A percentile compares a stretch with the other conserved stretches of the same genome.
phyloP scores from a whole-genome alignment of 2,888 invertebrate species.

The Lysandra bellargus region DNA sequence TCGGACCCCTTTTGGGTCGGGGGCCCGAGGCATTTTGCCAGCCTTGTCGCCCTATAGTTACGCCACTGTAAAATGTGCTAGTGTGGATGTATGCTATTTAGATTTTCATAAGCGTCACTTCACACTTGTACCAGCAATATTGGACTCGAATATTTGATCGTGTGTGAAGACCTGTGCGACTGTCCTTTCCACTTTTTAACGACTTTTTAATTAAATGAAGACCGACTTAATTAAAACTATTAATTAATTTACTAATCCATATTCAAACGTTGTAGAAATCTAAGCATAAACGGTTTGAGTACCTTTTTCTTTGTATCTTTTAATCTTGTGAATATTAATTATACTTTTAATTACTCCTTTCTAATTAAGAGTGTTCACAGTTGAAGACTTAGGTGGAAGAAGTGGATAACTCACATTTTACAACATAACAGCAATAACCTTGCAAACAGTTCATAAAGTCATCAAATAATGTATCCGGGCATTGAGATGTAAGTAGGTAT shows the following conservation, averaged over 20 bases:
- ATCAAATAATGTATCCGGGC: too few species aligned
- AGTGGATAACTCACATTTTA: too few species aligned
- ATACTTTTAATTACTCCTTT: background rate
- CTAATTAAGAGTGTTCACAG: background rate
- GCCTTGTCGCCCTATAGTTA: too few species aligned
- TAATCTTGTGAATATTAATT: background rate
- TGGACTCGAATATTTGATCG: background rate
- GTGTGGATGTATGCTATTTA: too few species aligned
- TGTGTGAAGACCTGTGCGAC: background rate
- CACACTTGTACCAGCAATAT: background rate
- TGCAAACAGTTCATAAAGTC: too few species aligned
- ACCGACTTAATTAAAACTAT: background rate
- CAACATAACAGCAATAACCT: too few species aligned
- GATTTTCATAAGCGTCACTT: too few species aligned
- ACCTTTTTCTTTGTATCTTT: background rate
- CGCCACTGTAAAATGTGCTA: too few species aligned
- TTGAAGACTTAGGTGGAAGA: background rate
- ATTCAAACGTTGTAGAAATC: background rate
- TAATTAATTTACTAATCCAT: background rate
- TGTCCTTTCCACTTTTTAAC: background rate
- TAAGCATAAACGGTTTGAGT: background rate
- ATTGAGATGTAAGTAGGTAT: too few species aligned
- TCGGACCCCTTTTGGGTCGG: too few species aligned
- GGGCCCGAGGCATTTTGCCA: too few species aligned
- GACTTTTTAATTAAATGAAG: background rate